Percentiles rank a stretch among this genome's conserved stretches.
phyloP scores from a whole-genome alignment of 2,113 vertebrate genomes.

The Thymallus thymallus region DNA sequence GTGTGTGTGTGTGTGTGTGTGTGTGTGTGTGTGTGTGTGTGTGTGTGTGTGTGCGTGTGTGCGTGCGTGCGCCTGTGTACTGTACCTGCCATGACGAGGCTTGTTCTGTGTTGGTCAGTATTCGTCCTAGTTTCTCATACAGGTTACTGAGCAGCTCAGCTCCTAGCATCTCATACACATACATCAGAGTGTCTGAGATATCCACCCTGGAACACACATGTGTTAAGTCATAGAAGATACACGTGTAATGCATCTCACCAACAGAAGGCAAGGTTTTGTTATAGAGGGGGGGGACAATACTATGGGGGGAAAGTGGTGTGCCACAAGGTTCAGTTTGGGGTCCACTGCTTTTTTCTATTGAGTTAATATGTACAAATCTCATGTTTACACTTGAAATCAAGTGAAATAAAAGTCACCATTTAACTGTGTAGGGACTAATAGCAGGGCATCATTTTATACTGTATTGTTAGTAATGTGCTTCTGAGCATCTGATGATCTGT shows the following conservation, averaged over 20 bases:
- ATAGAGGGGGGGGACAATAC: no score
- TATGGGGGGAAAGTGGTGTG: no score
- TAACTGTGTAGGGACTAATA: no score
- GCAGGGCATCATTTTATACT: background rate
- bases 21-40: background rate
- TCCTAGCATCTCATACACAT: slow-evolving; percentile 98
- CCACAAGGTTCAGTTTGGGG: no score
- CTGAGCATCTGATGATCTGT: background rate
- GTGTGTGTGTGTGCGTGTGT: slow-evolving; percentile 4
- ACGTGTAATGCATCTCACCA: no score
- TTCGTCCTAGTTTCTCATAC: slow-evolving; percentile 95
- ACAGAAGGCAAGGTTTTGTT: no score
- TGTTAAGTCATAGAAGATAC: no score
- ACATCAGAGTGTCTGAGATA: slow-evolving; percentile 98
- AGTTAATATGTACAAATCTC: no score
- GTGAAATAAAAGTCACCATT: no score
- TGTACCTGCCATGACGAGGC: slow-evolving; percentile 94
- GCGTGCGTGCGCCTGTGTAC: slow-evolving; percentile 29
- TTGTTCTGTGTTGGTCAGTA: slow-evolving; percentile 91
- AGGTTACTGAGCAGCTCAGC: slow-evolving; percentile 97
- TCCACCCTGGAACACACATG: slow-evolving; percentile 86
- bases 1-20: background rate
- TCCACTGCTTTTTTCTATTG: no score
- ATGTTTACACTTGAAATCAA: no score
- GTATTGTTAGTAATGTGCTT: background rate